Base-by-base conservation (phyloP, 2,113 vertebrate genomes). In the Strix aluco region DNA sequence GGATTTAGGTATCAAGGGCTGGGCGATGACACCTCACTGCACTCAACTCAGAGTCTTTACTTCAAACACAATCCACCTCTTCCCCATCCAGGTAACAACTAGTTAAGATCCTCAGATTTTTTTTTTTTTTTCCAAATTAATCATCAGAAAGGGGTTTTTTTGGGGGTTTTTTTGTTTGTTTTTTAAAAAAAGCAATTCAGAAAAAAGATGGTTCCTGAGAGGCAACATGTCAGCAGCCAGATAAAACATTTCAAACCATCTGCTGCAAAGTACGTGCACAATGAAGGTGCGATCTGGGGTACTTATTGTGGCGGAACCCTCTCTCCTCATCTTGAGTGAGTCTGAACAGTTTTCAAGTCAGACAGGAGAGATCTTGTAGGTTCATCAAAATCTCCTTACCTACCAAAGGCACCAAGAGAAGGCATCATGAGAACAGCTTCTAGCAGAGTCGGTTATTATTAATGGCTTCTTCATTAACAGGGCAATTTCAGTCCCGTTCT, bases 401-500 rank as follows among this genome's bases (percentile, higher is more conserved):
- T 71, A 55, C 22, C 40, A 65, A 83, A 78, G 38, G 55, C 70
- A 91, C 11, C 34, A 91, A 47, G 61, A 89, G 12, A 66, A 92
- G 51, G 72, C n/a, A 77, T 18, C 51, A 81, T 49, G 72, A 78
- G 72, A 91, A 84, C 14, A 87, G 52, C 40, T 88, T 72, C 92
- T 22, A 86, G 73, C 62, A 58, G 58, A 66, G 66, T 62, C 55
- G 65, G 36, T 91, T 83, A 61, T 84, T 81, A 78, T 38, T 89
- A 96, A 81, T 91, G 25, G 46, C 86, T 92, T 93, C 83, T 92
- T 93, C 88, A 80, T 86, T 67, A 93, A 70, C 55, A 67, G 36
- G 58, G 55, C 59, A 94, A 88, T 88, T 94, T 72, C 58, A 87
- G 81, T 62, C 44, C 73, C 62, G 62, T 89, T 89, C 69, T 82